A percentile compares a stretch with the other conserved stretches of the same genome.
These are phyloP conservation scores for Desmophyllum pertusum DNA, from an alignment of 92 coral and sea anemone species.

Conservation along the genomic window DNA sequence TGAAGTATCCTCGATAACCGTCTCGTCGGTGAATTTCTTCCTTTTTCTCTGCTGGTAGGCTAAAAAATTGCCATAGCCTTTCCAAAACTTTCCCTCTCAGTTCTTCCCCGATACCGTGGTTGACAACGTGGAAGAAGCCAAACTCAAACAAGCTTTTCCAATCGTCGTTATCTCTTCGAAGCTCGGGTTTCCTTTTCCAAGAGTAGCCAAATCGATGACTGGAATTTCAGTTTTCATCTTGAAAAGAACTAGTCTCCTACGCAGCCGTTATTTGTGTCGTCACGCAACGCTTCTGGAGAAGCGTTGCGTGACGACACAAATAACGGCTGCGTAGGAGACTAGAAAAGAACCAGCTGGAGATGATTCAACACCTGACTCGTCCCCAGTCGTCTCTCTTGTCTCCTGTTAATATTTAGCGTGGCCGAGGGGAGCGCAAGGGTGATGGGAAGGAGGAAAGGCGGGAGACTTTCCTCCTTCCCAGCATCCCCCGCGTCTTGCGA, in stretches of 20 bases:
- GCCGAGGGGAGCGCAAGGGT: too few species aligned
- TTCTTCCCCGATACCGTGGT: conserved; percentile 63
- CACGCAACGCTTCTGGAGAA: too few species aligned
- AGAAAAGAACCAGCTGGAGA: too few species aligned
- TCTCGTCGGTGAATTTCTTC: conserved; percentile 59
- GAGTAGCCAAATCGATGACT: conserved; percentile 54
- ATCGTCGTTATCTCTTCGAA: conserved; percentile 39
- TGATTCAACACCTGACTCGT: too few species aligned
- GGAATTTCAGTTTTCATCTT: conserved; percentile 40
- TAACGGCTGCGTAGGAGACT: too few species aligned
- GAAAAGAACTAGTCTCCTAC: neutral
- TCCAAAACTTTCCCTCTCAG: conserved; percentile 61
- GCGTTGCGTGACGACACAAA: too few species aligned
- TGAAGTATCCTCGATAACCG: conserved; percentile 77
- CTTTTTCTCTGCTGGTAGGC: conserved; percentile 65
- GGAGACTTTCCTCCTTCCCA: too few species aligned
- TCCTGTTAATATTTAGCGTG: too few species aligned
- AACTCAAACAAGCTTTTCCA: conserved; percentile 73
- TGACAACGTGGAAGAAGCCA: conserved; percentile 80
- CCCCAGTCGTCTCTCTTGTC: too few species aligned
- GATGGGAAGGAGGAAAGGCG: too few species aligned
- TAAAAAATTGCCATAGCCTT: conserved; percentile 58
- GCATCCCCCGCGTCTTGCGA: too few species aligned
- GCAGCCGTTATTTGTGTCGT: too few species aligned
- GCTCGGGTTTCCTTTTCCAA: conserved; percentile 28